Evolutionary conservation across 2,888 invertebrate genomes (phyloP).

Genomic region (Andricus curvator): DNA sequence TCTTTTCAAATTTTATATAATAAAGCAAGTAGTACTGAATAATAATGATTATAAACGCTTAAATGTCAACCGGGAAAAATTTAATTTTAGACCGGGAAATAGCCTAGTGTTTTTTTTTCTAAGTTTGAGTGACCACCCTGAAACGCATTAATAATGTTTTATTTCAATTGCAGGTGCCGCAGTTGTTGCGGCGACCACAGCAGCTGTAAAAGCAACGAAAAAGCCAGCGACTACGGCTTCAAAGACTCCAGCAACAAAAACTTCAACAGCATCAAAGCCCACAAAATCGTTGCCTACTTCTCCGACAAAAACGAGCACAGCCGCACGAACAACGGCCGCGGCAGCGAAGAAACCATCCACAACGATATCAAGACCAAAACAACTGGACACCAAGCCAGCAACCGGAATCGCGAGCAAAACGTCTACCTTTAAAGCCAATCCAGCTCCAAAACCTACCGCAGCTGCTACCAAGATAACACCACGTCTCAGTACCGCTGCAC

Average conservation of each 20-base stretch:
- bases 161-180: conserved; percentile 51
- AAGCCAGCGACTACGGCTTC: conserved; percentile 67
- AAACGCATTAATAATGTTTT: not conserved
- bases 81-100: too few relatives aligned
- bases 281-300: conserved; percentile 56
- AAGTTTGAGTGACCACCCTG: too few relatives aligned
- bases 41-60: too few relatives aligned
- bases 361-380: conserved; percentile 62
- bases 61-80: too few relatives aligned
- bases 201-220: conserved; percentile 66
- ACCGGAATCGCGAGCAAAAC: conserved; percentile 52
- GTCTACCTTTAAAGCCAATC: conserved; percentile 52
- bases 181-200: conserved; percentile 66
- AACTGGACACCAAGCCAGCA: conserved; percentile 57
- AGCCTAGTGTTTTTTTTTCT: too few relatives aligned
- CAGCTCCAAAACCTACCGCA: conserved; percentile 48
- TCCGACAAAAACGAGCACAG: conserved; percentile 52
- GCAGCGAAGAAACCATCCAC: conserved; percentile 60
- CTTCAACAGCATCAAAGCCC: conserved; percentile 46
- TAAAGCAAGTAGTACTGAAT: too few relatives aligned
- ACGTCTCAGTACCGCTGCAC: conserved; percentile 56
- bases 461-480: conserved; percentile 57
- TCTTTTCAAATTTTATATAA: too few relatives aligned
- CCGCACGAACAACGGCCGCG: conserved; percentile 42
- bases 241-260: conserved; percentile 59